Evolutionary conservation across 2,113 vertebrate genomes (phyloP), one percentile per base, ranked within the genome.

Genomic region (Dromas ardeola): DNA sequence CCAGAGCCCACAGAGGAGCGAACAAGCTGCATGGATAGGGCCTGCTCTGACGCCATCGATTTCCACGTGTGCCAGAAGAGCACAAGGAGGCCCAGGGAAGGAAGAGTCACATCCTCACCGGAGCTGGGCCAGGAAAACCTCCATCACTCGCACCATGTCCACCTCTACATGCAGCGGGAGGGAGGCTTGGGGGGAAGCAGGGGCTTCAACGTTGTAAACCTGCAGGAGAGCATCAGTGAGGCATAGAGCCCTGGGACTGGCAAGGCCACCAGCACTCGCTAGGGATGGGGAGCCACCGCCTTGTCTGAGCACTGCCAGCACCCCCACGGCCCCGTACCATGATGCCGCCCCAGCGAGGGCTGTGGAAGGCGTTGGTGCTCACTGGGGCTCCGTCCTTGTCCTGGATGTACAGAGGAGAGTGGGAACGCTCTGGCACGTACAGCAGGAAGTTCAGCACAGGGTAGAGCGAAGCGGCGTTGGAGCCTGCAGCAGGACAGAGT

Each of bases 331-430:
- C 34, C 73, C 95, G 4, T 98, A 99, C 99, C 99, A 99, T 99
- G 93, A 99, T 99, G 66, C 99, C 99, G 0, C 99, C 99, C 99
- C 99, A 99, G 59, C 99, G 99, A 26, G 99, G 99, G 79, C 99
- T 99, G 96, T 99, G 99, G 97, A 99, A 99, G 4, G 99, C 99
- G 1, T 99, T 99, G 82, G 99, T 99, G 30, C 98, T 87, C 81
- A 99, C 99, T 32, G 98, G 96, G 62, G 96, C 95, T 21, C 99
- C 99, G 3, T 98, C 98, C 95, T 98, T 98, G 97, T 99, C 99
- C 76, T 98, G 98, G 96, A 99, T 99, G 90, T 99, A 98, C 52
- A 99, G 98, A 0, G 99, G 99, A 11, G 99, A 99, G 81, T 99
- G 99, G 21, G 98, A 98, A 7, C 98, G 98, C 86, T 99, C 99